Evolutionary conservation across 2,113 vertebrate genomes (phyloP).

Genomic region (Terrapene triunguis): DNA sequence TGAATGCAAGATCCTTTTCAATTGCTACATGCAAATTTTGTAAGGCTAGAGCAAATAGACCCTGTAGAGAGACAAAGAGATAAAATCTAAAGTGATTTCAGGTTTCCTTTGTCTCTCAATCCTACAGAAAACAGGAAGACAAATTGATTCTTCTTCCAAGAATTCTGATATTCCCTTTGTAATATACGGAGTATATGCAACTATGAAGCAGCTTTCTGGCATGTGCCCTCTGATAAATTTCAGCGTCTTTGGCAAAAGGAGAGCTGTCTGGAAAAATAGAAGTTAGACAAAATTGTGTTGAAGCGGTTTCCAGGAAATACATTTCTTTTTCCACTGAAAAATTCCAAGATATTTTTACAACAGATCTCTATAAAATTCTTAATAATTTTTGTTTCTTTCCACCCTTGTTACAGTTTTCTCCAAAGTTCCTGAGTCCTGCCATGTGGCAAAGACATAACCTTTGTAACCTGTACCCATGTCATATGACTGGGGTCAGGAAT

Average conservation of each 20-base stretch:
- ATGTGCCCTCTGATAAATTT: background rate
- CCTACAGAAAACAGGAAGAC: slow-evolving; percentile 13
- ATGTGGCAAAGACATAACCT: slow-evolving; percentile 58
- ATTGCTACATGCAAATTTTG: background rate
- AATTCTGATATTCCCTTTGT: background rate
- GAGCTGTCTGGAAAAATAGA: background rate
- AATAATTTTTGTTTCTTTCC: slow-evolving; percentile 23
- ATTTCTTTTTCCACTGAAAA: slow-evolving; percentile 51
- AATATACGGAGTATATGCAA: background rate
- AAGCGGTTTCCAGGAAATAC: slow-evolving; percentile 46
- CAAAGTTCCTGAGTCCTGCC: slow-evolving; percentile 52
- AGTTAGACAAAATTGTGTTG: background rate
- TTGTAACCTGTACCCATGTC: slow-evolving; percentile 46
- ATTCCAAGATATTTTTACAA: slow-evolving; percentile 71
- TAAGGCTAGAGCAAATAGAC: background rate
- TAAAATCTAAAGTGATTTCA: background rate
- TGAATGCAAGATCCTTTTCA: background rate
- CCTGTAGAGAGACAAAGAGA: background rate
- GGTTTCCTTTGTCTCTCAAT: background rate
- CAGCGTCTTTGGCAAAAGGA: background rate
- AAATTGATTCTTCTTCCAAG: background rate
- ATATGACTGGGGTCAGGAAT: background rate
- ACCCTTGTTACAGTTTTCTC: slow-evolving; percentile 40
- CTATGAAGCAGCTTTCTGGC: background rate
- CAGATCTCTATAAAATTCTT: slow-evolving; percentile 64